These are phyloP conservation scores for Pagrus major DNA, from an alignment of 2,113 vertebrate genomes.

Conservation along the genomic window DNA sequence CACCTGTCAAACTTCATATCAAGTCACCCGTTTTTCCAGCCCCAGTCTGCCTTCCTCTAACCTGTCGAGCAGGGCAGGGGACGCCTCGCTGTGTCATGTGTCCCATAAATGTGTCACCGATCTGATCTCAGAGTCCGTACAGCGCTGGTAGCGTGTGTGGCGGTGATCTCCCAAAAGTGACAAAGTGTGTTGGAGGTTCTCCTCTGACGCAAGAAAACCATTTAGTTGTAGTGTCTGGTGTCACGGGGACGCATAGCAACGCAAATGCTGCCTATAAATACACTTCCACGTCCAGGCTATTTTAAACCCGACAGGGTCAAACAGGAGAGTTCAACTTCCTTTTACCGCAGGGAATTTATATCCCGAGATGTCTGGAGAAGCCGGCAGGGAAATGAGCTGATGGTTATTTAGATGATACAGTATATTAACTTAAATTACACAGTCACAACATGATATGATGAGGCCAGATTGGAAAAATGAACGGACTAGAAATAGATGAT, in stretches of 20 bases:
- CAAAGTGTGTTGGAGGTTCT: slow-evolving; percentile 91
- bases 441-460: neutral
- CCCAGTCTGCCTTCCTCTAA: slow-evolving; percentile 75
- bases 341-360: slow-evolving; percentile 37
- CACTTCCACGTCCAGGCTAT: slow-evolving; percentile 76
- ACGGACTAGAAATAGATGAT: neutral
- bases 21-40: slow-evolving; percentile 76
- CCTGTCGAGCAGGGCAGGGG: slow-evolving; percentile 25
- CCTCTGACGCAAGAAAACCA: slow-evolving; percentile 92
- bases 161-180: slow-evolving; percentile 88
- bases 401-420: neutral
- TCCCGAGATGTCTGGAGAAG: neutral
- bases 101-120: slow-evolving; percentile 38
- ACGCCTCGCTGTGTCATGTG: slow-evolving; percentile 16
- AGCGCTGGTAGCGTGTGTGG: slow-evolving; percentile 78
- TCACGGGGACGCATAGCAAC: slow-evolving; percentile 88
- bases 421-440: neutral
- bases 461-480: neutral
- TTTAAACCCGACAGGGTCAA: slow-evolving; percentile 69
- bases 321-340: slow-evolving; percentile 66
- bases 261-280: slow-evolving; percentile 89
- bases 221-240: slow-evolving; percentile 93
- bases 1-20: slow-evolving; percentile 91
- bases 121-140: neutral
- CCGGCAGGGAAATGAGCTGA: neutral